Conservation (phyloP, 2,797 vertebrate genomes). For the Acanthurus lineatus region DNA sequence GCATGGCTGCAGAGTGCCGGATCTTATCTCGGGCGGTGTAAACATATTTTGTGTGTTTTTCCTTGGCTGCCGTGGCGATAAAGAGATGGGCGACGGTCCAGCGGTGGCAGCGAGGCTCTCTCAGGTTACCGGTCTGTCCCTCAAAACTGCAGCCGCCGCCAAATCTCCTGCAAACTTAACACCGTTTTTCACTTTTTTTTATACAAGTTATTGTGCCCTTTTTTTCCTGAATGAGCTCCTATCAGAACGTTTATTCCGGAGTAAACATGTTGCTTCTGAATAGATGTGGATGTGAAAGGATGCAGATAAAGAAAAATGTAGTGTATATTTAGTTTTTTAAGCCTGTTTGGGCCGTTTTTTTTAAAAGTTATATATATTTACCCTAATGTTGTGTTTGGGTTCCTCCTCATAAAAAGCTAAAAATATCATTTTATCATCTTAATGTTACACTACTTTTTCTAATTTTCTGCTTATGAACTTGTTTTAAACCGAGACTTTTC, state of each 20-base stretch:
- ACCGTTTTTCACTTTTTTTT: neutral
- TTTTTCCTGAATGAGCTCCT: slow-evolving; percentile 27
- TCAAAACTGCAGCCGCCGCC: neutral
- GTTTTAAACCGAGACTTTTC: neutral
- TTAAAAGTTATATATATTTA: neutral
- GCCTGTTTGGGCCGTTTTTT: neutral
- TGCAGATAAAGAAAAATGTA: slow-evolving; percentile 8
- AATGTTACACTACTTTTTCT: rapidly evolving
- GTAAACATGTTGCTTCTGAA: slow-evolving; percentile 35
- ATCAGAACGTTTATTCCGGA: neutral
- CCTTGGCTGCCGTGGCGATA: slow-evolving; percentile 61
- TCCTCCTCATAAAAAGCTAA: no score
- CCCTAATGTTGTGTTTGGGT: neutral
- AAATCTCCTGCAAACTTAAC: slow-evolving; percentile 38
- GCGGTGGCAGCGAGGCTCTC: slow-evolving; percentile 45
- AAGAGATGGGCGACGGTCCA: slow-evolving; percentile 70
- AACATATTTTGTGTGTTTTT: slow-evolving; percentile 79
- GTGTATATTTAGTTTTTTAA: neutral
- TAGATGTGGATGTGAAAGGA: slow-evolving; percentile 3
- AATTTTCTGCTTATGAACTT: neutral
- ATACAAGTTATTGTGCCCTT: neutral
- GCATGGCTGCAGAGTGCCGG: slow-evolving; percentile 51
- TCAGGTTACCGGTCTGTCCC: slow-evolving; percentile 61
- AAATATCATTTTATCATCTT: neutral
- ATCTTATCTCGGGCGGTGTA: slow-evolving; percentile 73